Evolutionary conservation across 2,113 vertebrate species (phyloP), one percentile per base, ranked within the genome.

Genomic region (Rhodinocichla rosea): DNA sequence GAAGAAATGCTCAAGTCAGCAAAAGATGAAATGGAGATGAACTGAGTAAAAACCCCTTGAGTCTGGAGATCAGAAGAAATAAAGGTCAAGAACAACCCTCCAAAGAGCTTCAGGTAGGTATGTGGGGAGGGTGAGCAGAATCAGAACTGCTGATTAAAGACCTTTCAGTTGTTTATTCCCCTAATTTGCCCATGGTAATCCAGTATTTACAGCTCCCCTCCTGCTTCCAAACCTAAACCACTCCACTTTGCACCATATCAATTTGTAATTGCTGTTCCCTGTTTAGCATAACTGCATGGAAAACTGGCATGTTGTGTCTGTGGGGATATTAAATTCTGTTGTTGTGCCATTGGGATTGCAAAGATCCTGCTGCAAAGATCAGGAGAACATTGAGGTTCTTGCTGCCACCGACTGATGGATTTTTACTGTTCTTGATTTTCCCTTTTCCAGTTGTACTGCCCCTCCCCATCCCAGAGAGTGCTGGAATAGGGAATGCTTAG

Each of bases 221-320:
- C 40, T 3, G 32, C 33, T 60, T 49, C 59, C 64, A 10, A 27
- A 18, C 50, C 37, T 21, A 5, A 26, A 64, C 1, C 55, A 19
- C 4, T 39, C 33, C 24, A 1, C 53, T 83, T 39, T 18, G 10
- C 2, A 7, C 39, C 39, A 0, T 1, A 9, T 8, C 17, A 30
- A 13, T 6, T 8, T 9, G 27, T 13, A 42, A 60, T 13, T 49
- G 63, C 30, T 27, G 44, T 19, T 70, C 19, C 44, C 12, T 10
- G 3, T 22, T 55, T 4, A 37, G 65, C 33, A 37, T 15, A 39
- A 32, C 50, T 27, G 11, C 30, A 32, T 7, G n/a, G 40, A 19
- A 63, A 92, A 68, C 12, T 23, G 42, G 49, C 37, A 8, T 45
- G 20, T 32, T 52, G 53, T 60, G 76, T 53, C 42, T 5, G 13